A percentile compares a stretch with the other conserved stretches of the same genome.
Evolutionary conservation across 2,797 vertebrate genomes (phyloP).

Genomic region (Nannoperca obscura): DNA sequence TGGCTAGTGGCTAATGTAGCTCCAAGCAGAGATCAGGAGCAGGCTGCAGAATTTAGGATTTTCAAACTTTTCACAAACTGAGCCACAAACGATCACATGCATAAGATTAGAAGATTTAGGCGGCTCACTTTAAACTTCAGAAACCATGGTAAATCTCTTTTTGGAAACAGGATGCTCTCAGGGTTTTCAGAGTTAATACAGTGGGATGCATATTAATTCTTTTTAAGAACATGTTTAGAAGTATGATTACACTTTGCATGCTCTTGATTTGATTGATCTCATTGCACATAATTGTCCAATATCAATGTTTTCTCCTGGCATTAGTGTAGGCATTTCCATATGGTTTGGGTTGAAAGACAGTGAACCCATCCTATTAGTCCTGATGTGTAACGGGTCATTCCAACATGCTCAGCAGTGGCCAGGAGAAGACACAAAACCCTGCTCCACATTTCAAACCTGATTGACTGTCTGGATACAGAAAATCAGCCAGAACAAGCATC

Average conservation of each 20-base stretch:
- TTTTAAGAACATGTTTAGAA: neutral
- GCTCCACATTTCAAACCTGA: neutral
- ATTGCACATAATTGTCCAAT: neutral
- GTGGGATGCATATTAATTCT: neutral
- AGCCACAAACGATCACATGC: neutral
- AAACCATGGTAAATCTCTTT: neutral
- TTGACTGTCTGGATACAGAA: neutral
- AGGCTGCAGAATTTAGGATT: conserved; percentile 10
- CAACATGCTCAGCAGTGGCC: neutral
- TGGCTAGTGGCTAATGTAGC: neutral
- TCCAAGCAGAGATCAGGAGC: neutral
- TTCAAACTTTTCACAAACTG: neutral
- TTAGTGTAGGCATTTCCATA: neutral
- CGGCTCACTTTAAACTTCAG: too few relatives aligned
- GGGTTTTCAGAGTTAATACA: neutral
- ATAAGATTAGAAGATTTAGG: neutral
- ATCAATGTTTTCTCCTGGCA: neutral
- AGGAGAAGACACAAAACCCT: neutral
- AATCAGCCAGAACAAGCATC: neutral
- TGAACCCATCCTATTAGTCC: neutral
- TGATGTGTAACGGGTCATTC: neutral
- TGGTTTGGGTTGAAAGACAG: neutral
- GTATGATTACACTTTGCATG: neutral
- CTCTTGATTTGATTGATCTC: too few relatives aligned
- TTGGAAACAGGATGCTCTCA: neutral